These are phyloP conservation scores for Ophioninae sp. DNA, from an alignment of 2,888 invertebrate species.

Conservation along the genomic window DNA sequence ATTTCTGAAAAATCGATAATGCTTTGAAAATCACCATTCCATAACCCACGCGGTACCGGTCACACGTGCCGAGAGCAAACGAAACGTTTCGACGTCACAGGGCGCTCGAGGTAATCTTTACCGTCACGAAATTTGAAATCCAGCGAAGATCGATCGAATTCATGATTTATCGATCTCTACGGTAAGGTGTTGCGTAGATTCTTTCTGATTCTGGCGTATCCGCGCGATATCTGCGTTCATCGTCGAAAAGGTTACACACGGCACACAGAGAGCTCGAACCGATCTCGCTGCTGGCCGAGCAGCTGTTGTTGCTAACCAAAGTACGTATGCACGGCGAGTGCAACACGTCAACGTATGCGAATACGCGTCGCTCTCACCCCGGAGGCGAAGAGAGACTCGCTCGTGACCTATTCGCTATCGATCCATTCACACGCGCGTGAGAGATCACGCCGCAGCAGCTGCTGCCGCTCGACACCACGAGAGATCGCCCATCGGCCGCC, in stretches of 20 bases:
- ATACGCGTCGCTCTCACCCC: constrained; percentile 31
- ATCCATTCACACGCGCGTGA: constrained; percentile 36
- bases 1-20: background rate
- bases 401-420: constrained; percentile 55
- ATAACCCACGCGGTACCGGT: background rate
- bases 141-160: constrained; percentile 59
- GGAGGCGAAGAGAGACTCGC: background rate
- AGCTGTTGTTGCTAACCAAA: constrained; percentile 1
- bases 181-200: background rate
- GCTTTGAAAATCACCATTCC: too few species aligned
- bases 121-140: constrained; percentile 22
- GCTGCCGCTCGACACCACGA: too few species aligned
- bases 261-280: constrained; percentile 55
- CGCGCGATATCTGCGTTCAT: constrained; percentile 6
- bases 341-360: constrained; percentile 23
- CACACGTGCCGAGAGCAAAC: background rate
- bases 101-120: background rate
- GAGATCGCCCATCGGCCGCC: too few species aligned
- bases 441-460: constrained; percentile 17
- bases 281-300: constrained; percentile 11
- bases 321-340: background rate
- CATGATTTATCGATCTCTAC: constrained; percentile 49
- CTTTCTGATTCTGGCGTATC: constrained; percentile 10
- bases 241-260: constrained; percentile 63
- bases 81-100: constrained; percentile 13